phyloP scores from a whole-genome alignment of 2,888 invertebrate species.

The Apotomis capreana region DNA sequence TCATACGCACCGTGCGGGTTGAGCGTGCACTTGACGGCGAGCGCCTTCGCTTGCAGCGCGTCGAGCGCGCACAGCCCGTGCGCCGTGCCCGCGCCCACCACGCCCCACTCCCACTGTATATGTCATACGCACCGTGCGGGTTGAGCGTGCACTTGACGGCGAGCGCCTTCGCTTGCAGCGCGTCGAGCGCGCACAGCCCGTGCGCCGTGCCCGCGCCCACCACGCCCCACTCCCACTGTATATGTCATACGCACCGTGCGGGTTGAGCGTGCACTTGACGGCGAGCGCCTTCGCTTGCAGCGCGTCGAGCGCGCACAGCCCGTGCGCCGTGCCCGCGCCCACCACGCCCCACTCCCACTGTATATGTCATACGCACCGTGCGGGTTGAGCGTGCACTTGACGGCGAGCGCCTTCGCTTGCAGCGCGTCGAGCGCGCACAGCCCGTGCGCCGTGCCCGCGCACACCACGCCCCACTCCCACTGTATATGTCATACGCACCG shows the following conservation, averaged over 20 bases:
- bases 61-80: no score
- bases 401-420: background rate
- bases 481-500: constrained; percentile 55
- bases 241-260: background rate
- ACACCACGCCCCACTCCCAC: background rate
- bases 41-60: no score
- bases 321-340: background rate
- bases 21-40: no score
- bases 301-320: background rate
- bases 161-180: background rate
- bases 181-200: background rate
- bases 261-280: constrained; percentile 1
- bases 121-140: background rate
- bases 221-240: background rate
- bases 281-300: background rate
- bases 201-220: background rate
- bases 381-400: constrained; percentile 1
- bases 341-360: background rate
- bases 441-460: constrained; percentile 1
- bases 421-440: background rate
- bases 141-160: constrained; percentile 1
- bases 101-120: background rate
- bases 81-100: no score
- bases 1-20: no score
- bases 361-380: background rate